phyloP scores from a whole-genome alignment of 1,140 invertebrate species.

The Acromyrmex charruanus region DNA sequence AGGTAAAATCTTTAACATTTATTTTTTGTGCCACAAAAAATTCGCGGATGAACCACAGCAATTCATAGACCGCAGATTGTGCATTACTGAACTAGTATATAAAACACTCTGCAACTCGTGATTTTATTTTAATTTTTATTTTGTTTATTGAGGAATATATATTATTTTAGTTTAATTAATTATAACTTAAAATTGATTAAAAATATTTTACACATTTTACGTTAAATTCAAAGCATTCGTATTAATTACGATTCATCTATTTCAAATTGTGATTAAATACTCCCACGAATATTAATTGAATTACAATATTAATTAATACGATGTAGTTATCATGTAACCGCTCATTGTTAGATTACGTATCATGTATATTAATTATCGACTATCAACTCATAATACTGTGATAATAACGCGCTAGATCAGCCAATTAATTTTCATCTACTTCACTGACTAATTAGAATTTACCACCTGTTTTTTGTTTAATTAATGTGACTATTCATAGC shows the following conservation, averaged over 20 bases:
- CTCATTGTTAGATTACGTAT: background rate
- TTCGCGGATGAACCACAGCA: no score
- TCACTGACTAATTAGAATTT: background rate
- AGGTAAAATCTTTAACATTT: no score
- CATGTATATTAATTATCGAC: background rate
- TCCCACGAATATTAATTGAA: background rate
- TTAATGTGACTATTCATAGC: conserved; percentile 16
- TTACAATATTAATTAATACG: background rate
- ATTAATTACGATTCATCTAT: background rate
- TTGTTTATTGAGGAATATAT: background rate
- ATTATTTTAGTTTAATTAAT: background rate
- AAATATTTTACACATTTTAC: conserved; percentile 4
- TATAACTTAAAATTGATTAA: background rate
- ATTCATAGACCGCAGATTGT: background rate
- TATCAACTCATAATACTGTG: background rate
- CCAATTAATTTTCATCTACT: conserved; percentile 5
- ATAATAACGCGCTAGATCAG: background rate
- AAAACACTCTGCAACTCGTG: background rate
- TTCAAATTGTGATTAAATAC: background rate
- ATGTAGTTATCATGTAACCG: conserved; percentile 13
- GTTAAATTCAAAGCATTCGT: background rate
- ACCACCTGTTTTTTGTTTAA: background rate
- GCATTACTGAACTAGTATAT: background rate
- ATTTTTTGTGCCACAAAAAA: no score
- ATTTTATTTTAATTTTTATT: background rate